Evolutionary conservation across 2,888 invertebrate genomes (phyloP), one percentile per base, ranked within the genome.

Genomic region (Lochmaea capreae): DNA sequence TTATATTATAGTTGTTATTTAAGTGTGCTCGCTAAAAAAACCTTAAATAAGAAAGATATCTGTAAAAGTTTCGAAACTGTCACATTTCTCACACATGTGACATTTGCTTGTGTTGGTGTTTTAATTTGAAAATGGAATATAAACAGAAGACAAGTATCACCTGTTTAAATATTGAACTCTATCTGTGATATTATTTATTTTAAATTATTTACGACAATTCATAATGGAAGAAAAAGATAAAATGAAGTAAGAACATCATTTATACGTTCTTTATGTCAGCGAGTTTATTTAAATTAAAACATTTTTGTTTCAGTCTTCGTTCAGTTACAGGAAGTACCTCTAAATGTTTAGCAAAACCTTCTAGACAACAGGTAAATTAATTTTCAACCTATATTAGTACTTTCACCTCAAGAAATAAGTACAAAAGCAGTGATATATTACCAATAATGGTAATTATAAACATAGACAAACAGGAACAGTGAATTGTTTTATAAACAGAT

Each of bases 101-200:
- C 33, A 33, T 26, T 2, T 26, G 26, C 26, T 26, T 33, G 8
- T 33, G 33, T 8, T 33, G 33, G 12, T 46, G 46, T 46, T 1
- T 43, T 43, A 43, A 11, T 43, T 43, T 46, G 46, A 4, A 46
- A 46, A 46, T 2, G 4, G 3, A 33, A 33, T 8, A 6, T 8
- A 8, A 14, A 46, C 12, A 46, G 43, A 43, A 52, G 52, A 39
- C 12, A 68, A 33, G 2, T 54, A 18, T 61, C 74, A 74, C 61
- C 74, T 74, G 74, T 74, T 72, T 65, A 72, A 74, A 71, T 26
- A 54, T 49, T 72, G 43, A 16, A 52, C 11, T 14, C 1, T 68
- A 67, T 71, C 72, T 74, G 74, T 74, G 74, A 74, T 74, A 74
- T 71, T 72, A 66, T 72, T 74, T 68, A 68, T 66, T 67, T 59